These are phyloP conservation scores for Rhipidura dahli DNA, from an alignment of 2,113 vertebrate species.

Conservation along the genomic window DNA sequence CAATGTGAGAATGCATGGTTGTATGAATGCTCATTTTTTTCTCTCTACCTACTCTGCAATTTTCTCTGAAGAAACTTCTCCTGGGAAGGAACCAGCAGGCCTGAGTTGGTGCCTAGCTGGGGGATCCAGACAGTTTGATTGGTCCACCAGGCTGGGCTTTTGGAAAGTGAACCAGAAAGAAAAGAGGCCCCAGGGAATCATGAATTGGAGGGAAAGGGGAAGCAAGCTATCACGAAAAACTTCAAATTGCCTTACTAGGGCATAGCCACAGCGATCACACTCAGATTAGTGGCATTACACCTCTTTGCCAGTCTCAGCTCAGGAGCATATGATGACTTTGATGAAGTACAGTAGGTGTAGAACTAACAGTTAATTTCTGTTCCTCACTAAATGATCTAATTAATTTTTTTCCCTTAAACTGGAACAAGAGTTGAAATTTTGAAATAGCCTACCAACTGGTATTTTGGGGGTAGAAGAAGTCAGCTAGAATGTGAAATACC, in stretches of 20 bases:
- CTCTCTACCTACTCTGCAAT: background rate
- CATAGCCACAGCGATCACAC: background rate
- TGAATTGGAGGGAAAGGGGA: background rate
- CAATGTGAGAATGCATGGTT: fast-evolving
- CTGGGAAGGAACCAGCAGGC: background rate
- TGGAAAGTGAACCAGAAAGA: background rate
- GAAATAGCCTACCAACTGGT: background rate
- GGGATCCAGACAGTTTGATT: background rate
- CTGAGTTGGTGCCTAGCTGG: background rate
- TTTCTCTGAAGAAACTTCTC: background rate
- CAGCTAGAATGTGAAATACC: background rate
- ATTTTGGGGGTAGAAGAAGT: background rate
- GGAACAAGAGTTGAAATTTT: background rate
- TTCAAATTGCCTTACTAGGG: background rate
- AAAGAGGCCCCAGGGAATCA: background rate
- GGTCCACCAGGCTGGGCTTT: background rate
- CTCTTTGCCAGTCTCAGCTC: background rate
- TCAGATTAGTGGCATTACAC: background rate
- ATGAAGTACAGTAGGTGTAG: background rate
- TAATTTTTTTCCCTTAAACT: background rate
- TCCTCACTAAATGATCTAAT: background rate
- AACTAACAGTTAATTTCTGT: background rate
- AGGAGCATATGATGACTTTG: background rate
- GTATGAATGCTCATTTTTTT: background rate
- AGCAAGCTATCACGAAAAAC: background rate